Evolutionary conservation across 1,140 invertebrate genomes (phyloP).

Genomic region (Chelonus insularis): DNA sequence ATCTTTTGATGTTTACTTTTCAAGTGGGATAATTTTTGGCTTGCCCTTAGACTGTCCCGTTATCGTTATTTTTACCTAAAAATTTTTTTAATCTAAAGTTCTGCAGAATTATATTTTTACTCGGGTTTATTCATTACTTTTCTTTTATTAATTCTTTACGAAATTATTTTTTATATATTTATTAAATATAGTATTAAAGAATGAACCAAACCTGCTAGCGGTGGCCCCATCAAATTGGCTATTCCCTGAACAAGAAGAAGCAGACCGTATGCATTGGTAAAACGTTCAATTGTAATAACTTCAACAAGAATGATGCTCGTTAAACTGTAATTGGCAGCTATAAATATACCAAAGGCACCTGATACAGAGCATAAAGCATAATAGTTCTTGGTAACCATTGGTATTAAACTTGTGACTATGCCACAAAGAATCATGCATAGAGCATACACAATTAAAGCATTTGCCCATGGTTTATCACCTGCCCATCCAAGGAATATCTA

Average conservation of each 20-base stretch:
- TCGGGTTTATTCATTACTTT: too few species aligned
- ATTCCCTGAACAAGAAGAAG: slow-evolving; percentile 85
- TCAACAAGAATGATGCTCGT: slow-evolving; percentile 86
- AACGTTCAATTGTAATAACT: slow-evolving; percentile 80
- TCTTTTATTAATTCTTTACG: too few species aligned
- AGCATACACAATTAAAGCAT: slow-evolving; percentile 76
- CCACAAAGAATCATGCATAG: slow-evolving; percentile 79
- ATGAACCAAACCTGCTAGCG: slow-evolving; percentile 71
- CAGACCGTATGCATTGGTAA: slow-evolving; percentile 89
- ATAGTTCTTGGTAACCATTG: slow-evolving; percentile 66
- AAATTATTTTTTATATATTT: too few species aligned
- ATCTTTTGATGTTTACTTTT: too few species aligned
- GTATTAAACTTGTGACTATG: slow-evolving; percentile 70
- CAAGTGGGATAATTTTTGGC: too few species aligned
- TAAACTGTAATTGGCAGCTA: slow-evolving; percentile 85
- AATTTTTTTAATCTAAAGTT: too few species aligned
- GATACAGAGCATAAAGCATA: slow-evolving; percentile 65
- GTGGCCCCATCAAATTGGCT: slow-evolving; percentile 85
- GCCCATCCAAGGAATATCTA: slow-evolving; percentile 86
- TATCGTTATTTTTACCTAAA: too few species aligned
- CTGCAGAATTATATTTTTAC: too few species aligned
- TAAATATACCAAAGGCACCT: slow-evolving; percentile 80
- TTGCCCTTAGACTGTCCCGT: too few species aligned
- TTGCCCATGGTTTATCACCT: slow-evolving; percentile 78
- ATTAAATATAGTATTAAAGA: not conserved